phyloP scores from a whole-genome alignment of 1,140 invertebrate species.

The Drosophila lacteicornis region DNA sequence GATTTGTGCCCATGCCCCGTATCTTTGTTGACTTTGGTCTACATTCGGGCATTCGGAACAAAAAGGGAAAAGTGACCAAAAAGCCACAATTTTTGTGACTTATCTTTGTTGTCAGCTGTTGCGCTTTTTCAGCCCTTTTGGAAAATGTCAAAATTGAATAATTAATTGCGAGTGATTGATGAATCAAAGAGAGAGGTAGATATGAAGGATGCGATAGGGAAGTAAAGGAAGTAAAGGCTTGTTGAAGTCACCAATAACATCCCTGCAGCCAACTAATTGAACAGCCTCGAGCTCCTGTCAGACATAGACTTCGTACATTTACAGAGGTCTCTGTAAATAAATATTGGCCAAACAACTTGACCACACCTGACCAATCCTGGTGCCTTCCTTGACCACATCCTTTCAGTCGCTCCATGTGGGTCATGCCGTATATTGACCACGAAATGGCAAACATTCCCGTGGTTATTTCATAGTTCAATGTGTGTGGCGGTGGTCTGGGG shows the following conservation, averaged over 20 bases:
- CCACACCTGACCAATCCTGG: conserved; percentile 45
- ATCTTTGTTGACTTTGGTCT: conserved; percentile 6
- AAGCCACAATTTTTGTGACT: conserved; percentile 20
- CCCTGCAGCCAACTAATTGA: conserved; percentile 59
- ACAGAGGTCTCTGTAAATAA: conserved; percentile 35
- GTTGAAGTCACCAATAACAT: not conserved
- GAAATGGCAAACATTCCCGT: conserved; percentile 68
- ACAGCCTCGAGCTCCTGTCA: conserved; percentile 52
- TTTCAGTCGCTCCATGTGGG: conserved; percentile 62
- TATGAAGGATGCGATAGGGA: not conserved
- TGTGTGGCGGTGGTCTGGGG: conserved; percentile 43
- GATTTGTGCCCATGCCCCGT: conserved; percentile 18
- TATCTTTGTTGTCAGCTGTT: conserved; percentile 30
- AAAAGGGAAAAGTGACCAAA: conserved; percentile 1
- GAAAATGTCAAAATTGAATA: conserved; percentile 34
- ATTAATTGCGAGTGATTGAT: conserved; percentile 54
- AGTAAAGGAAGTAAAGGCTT: not conserved
- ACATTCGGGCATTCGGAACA: not conserved
- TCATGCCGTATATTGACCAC: conserved; percentile 74
- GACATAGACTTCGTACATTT: conserved; percentile 14
- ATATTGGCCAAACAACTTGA: conserved; percentile 47
- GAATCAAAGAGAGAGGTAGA: not conserved
- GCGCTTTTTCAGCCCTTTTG: conserved; percentile 14
- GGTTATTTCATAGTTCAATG: conserved; percentile 78
- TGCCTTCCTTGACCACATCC: conserved; percentile 29